These are phyloP conservation scores for Stegostoma tigrinum DNA, from an alignment of 2,113 vertebrate genomes.

Conservation along the genomic window DNA sequence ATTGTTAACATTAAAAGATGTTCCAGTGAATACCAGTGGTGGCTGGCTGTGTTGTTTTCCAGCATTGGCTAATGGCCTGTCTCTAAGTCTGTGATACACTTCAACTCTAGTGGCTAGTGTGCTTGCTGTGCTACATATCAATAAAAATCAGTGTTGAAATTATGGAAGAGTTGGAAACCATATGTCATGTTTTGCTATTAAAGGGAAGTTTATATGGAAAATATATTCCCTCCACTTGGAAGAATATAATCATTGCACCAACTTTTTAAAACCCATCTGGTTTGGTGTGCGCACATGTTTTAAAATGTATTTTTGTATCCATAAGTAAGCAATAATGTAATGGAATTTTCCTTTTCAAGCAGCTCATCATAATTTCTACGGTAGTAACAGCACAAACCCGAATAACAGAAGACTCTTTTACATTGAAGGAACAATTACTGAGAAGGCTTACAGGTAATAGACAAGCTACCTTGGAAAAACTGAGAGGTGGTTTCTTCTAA, in stretches of 20 bases:
- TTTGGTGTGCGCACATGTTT: neutral
- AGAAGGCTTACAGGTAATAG: constrained; percentile 22
- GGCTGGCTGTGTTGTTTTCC: neutral
- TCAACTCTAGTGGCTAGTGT: neutral
- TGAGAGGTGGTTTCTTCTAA: constrained; percentile 29
- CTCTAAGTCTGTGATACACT: neutral
- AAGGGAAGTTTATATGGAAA: neutral
- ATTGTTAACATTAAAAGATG: neutral
- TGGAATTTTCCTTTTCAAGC: neutral
- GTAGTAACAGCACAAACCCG: neutral
- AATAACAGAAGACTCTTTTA: neutral
- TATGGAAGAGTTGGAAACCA: neutral
- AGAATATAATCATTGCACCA: neutral
- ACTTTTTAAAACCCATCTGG: neutral
- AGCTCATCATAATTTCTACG: constrained; percentile 4
- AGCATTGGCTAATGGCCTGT: neutral
- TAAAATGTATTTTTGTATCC: neutral
- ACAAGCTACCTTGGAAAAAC: neutral
- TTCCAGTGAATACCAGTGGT: neutral
- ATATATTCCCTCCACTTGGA: neutral
- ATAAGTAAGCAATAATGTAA: neutral
- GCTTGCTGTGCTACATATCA: neutral
- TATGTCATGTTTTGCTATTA: neutral
- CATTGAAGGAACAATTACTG: constrained; percentile 20
- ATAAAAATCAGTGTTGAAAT: neutral